A percentile compares a stretch with the other conserved stretches of the same genome.
Conservation (phyloP, 2,113 vertebrate species). For the Crotalus horridus region DNA sequence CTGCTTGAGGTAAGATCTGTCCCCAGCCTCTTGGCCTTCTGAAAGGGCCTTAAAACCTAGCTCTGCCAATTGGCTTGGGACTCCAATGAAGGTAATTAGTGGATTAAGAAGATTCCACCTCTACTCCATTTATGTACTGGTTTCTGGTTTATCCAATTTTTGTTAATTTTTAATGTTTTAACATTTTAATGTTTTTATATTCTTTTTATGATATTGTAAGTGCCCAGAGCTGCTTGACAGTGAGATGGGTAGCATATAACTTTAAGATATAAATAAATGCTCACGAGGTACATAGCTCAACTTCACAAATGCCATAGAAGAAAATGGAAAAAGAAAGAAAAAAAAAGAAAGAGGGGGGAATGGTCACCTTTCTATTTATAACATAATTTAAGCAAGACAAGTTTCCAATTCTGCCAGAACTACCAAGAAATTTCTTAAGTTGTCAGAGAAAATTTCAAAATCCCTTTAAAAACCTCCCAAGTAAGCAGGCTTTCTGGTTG, state of each 20-base stretch:
- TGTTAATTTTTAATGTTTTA: background rate
- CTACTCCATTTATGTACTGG: background rate
- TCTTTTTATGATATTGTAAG: background rate
- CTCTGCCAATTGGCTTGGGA: background rate
- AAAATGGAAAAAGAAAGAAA: too few relatives aligned
- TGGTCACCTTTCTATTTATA: background rate
- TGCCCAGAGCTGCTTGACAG: background rate
- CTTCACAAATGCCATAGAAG: background rate
- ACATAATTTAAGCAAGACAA: background rate
- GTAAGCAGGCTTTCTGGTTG: background rate
- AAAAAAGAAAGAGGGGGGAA: background rate
- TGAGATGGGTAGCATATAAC: background rate
- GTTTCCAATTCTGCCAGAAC: background rate
- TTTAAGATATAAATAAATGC: background rate
- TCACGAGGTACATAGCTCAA: background rate
- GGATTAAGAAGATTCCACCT: background rate
- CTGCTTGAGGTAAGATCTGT: background rate
- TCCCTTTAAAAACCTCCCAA: accelerated
- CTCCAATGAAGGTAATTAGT: background rate
- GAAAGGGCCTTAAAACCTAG: background rate
- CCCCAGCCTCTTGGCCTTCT: background rate
- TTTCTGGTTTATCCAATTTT: background rate
- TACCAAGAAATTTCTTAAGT: background rate
- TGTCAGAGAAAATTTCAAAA: background rate
- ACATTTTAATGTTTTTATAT: background rate